Evolutionary conservation across 2,113 vertebrate species (phyloP).

Genomic region (Xiphias gladius): DNA sequence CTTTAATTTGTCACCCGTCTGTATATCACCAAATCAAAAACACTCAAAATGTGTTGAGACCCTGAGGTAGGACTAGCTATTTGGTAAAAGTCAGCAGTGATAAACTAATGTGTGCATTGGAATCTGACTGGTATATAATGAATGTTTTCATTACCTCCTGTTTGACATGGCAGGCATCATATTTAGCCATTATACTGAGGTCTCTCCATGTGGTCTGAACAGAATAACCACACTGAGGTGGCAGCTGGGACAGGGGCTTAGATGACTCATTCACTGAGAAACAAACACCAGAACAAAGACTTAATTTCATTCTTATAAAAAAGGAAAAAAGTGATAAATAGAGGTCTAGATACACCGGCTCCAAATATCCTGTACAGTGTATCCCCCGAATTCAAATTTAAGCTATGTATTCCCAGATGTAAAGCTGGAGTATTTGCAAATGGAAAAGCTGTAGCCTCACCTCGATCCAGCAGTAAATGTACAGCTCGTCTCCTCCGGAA

Average conservation of each 20-base stretch:
- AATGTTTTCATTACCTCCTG: slow-evolving; percentile 51
- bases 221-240: slow-evolving; percentile 71
- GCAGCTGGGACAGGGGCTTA: slow-evolving; percentile 60
- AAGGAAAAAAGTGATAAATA: background rate
- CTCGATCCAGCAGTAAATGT: slow-evolving; percentile 59
- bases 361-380: background rate
- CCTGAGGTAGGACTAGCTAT: too few species aligned
- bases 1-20: too few species aligned
- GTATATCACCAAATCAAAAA: too few species aligned
- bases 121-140: background rate
- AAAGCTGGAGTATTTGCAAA: background rate
- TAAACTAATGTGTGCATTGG: background rate
- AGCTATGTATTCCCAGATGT: background rate
- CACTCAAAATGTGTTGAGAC: too few species aligned
- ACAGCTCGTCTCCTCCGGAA: slow-evolving; percentile 61
- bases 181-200: slow-evolving; percentile 60
- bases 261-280: slow-evolving; percentile 66
- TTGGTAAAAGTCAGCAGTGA: background rate
- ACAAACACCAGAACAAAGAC: background rate
- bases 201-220: slow-evolving; percentile 60
- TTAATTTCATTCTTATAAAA: background rate
- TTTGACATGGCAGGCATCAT: slow-evolving; percentile 69
- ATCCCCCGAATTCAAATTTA: background rate
- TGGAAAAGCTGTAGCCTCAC: slow-evolving; percentile 38
- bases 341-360: background rate